Percentiles rank a stretch among this genome's conserved stretches.
These are phyloP conservation scores for Cephalotes varians DNA, from an alignment of 2,888 invertebrate genomes.

Conservation along the genomic window DNA sequence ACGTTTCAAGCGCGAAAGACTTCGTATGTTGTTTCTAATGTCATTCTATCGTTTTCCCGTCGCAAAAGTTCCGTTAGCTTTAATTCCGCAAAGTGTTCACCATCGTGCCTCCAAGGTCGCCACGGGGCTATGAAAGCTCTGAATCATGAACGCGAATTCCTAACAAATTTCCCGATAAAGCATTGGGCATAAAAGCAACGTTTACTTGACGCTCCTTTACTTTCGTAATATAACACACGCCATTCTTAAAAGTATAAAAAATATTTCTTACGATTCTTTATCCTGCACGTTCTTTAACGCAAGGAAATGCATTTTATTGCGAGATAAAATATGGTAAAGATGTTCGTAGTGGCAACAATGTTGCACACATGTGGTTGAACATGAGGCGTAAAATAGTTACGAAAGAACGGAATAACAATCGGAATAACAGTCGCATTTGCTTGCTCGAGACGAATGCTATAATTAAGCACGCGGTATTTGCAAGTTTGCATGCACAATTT, in stretches of 20 bases:
- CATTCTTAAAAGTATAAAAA: not conserved
- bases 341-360: not conserved
- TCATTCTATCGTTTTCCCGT: not conserved
- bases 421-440: conserved; percentile 17
- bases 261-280: not conserved
- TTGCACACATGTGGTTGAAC: not conserved
- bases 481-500: conserved; percentile 9
- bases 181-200: not conserved
- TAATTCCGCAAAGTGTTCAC: not conserved
- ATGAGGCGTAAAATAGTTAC: not conserved
- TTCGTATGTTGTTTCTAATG: not conserved
- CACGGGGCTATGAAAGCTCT: not conserved
- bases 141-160: conserved; percentile 1
- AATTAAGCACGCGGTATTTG: conserved; percentile 20
- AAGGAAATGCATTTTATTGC: not conserved
- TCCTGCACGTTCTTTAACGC: not conserved
- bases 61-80: not conserved
- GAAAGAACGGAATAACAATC: not conserved
- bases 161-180: not conserved
- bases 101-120: not conserved
- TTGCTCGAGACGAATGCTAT: not conserved
- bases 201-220: not conserved
- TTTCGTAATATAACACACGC: not conserved
- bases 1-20: not conserved
- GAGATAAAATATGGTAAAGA: not conserved